Evolutionary conservation across 2,888 invertebrate genomes (phyloP), one percentile per base, ranked within the genome.

Genomic region (Chrysolina haemoptera): DNA sequence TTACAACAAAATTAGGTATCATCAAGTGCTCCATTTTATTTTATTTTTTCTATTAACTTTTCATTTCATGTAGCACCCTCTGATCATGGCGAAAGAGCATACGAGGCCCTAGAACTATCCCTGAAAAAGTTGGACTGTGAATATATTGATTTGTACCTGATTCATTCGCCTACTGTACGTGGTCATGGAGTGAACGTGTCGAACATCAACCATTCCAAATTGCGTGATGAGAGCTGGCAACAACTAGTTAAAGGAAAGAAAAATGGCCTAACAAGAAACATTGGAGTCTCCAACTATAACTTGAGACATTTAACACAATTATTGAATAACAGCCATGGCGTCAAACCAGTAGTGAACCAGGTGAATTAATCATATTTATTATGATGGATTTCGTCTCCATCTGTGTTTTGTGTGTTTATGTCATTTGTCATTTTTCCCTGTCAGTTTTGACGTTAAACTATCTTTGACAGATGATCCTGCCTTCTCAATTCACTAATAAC

Each of bases 231-330:
- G 68, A 93, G 94, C 67, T 96, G 96, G 96, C 84, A 88, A 68
- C 90, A 91, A 11, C 85, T 96, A 82, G 91, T 92, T 8, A 88
- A 92, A 70, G 88, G 94, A 0, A 90, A 93, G 76, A 89, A 91
- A 67, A 88, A 91, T 77, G 94, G 94, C 63, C 82, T 89, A 27
- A 87, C 90, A 1, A 87, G 90, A 82, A 91, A 93, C 1, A 94
- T 96, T 79, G 96, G 96, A 0, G 95, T 96, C 0, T 95, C 95
- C 0, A 96, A 96, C 87, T 96, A 93, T 82, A 93, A 91, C 3
- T 86, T 92, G 0, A 86, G 87, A 40, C 96, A 96, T 87, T 85
- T 96, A 43, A 87, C 90, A 70, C 92, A 94, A 76, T 86, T 96
- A 40, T 82, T 91, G 41, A 80, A 84, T 40, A 88, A 89, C 75